Percentiles rank a stretch among this genome's conserved stretches.
These are phyloP conservation scores for Hirudo medicinalis DNA, from an alignment of 1,140 invertebrate genomes.

Conservation along the genomic window DNA sequence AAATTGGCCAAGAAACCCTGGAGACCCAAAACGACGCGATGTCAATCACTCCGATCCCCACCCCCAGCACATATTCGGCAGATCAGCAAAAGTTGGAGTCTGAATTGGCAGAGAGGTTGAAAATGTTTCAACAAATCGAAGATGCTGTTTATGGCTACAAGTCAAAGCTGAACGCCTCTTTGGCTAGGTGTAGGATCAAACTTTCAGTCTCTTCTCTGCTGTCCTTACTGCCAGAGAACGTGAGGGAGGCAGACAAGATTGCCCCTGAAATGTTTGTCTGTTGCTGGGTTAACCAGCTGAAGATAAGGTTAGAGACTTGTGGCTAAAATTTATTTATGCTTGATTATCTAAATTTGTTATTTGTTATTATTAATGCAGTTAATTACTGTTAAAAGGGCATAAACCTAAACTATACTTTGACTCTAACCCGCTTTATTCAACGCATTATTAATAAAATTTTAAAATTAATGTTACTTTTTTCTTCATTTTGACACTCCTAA, in stretches of 20 bases:
- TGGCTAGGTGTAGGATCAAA: constrained; percentile 5
- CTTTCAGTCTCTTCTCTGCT: constrained; percentile 7
- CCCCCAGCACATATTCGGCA: background rate
- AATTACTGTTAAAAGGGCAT: no score
- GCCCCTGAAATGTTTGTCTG: constrained; percentile 7
- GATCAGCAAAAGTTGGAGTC: background rate
- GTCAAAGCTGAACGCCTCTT: background rate
- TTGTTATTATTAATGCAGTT: no score
- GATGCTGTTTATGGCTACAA: background rate
- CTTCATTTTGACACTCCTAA: no score
- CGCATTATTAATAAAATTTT: no score
- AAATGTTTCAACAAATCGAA: background rate
- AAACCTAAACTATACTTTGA: no score
- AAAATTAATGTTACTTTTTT: no score
- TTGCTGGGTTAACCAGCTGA: constrained; percentile 6
- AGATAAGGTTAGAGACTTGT: background rate
- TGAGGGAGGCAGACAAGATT: background rate
- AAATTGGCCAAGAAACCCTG: no score
- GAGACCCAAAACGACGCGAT: background rate
- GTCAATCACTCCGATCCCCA: background rate
- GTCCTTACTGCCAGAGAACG: background rate
- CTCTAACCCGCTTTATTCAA: no score
- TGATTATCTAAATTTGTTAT: background rate
- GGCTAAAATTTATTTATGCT: no score
- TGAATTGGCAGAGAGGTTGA: background rate